Evolutionary conservation across 2,113 vertebrate species (phyloP).

Genomic region (Cottus gobio): DNA sequence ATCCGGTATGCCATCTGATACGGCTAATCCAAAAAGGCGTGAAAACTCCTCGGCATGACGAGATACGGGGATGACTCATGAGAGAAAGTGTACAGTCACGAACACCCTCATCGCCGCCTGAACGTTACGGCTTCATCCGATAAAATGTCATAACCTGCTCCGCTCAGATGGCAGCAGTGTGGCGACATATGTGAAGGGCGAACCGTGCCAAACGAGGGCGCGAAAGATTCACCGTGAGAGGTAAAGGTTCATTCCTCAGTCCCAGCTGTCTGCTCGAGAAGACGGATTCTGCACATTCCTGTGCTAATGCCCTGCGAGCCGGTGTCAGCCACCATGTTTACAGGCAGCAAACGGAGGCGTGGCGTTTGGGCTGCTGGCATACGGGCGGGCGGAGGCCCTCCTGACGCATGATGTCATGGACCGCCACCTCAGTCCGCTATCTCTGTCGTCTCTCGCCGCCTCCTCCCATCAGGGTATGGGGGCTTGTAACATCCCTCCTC

Average conservation of each 20-base stretch:
- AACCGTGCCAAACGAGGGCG: background rate
- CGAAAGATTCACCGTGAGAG: background rate
- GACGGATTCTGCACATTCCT: slow-evolving; percentile 27
- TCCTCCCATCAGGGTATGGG: slow-evolving; percentile 60
- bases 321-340: slow-evolving; percentile 54
- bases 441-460: slow-evolving; percentile 17
- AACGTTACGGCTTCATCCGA: background rate
- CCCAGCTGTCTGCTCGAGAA: slow-evolving; percentile 5
- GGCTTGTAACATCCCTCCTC: slow-evolving; percentile 58
- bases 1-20: slow-evolving; percentile 59
- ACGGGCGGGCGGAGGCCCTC: slow-evolving; percentile 51
- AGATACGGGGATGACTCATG: slow-evolving; percentile 48
- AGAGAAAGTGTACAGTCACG: slow-evolving; percentile 69
- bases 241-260: background rate
- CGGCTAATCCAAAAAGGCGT: slow-evolving; percentile 43
- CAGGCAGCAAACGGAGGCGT: slow-evolving; percentile 41
- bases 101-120: slow-evolving; percentile 66
- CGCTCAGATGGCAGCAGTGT: background rate
- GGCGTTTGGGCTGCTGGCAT: slow-evolving; percentile 30
- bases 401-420: slow-evolving; percentile 64
- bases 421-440: slow-evolving; percentile 33
- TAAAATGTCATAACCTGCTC: background rate
- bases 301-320: background rate
- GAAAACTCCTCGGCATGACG: slow-evolving; percentile 51
- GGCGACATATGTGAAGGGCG: background rate